Conservation (phyloP, 1,140 invertebrate genomes). For the Diabrotica undecimpunctata region DNA sequence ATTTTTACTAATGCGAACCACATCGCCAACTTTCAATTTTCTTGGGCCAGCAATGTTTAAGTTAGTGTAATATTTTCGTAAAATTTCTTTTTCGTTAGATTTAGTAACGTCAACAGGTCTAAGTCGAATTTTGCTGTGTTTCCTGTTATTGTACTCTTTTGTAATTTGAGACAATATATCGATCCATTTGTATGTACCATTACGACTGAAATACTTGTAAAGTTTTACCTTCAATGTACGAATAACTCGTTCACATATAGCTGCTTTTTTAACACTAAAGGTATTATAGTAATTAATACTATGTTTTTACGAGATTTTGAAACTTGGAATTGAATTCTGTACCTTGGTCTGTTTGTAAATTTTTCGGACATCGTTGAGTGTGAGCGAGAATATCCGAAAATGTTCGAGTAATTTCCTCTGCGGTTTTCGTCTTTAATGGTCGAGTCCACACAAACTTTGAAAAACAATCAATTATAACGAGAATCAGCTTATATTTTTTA, state of each 20-base stretch:
- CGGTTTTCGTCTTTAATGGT: constrained; percentile 50
- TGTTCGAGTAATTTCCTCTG: neutral
- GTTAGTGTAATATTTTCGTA: no score
- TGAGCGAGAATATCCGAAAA: constrained; percentile 32
- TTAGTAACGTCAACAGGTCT: no score
- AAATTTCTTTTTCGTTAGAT: no score
- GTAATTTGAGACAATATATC: no score
- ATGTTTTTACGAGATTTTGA: constrained; percentile 36
- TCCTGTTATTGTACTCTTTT: no score
- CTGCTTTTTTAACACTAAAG: constrained; percentile 44
- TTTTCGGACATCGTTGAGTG: constrained; percentile 37
- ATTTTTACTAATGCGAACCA: no score
- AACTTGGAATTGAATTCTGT: constrained; percentile 45
- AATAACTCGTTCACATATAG: constrained; percentile 47
- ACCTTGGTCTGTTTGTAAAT: constrained; percentile 49
- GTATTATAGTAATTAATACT: constrained; percentile 42
- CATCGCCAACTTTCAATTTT: no score
- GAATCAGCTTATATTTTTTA: constrained; percentile 43
- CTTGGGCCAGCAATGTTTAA: no score
- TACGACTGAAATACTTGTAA: no score
- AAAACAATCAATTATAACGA: no score
- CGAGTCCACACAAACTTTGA: constrained; percentile 21
- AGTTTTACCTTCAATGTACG: constrained; percentile 46
- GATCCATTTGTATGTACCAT: no score
- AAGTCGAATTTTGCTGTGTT: no score